phyloP scores from a whole-genome alignment of 1,140 invertebrate genomes.

The Tyrophagus putrescentiae region DNA sequence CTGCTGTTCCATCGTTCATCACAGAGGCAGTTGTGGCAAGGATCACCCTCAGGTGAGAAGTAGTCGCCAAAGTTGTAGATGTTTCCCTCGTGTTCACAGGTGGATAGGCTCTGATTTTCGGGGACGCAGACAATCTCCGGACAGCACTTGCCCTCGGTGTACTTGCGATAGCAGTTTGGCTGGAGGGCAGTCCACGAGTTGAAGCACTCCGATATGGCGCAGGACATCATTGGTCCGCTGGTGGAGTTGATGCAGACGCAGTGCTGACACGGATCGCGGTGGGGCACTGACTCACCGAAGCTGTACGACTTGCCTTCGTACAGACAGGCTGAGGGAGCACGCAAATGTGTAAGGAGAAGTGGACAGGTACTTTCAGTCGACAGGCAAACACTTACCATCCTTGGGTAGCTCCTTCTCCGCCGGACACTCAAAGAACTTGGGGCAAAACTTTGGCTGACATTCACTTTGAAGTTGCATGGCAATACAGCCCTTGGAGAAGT shows the following conservation, averaged over 20 bases:
- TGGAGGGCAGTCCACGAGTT: background rate
- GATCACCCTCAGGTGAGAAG: conserved; percentile 25
- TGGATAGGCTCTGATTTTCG: background rate
- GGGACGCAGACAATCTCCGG: background rate
- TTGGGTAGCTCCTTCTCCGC: background rate
- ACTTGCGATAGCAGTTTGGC: conserved; percentile 6
- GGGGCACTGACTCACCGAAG: background rate
- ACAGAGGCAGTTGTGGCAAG: conserved; percentile 24
- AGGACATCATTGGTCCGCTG: background rate
- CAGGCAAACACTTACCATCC: background rate
- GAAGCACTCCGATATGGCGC: background rate
- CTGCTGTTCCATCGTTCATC: conserved; percentile 23
- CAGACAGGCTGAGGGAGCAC: background rate
- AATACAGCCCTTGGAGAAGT: background rate
- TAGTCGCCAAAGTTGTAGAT: conserved; percentile 23
- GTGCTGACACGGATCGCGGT: background rate
- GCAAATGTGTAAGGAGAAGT: background rate
- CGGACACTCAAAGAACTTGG: conserved; percentile 4
- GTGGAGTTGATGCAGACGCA: conserved; percentile 1
- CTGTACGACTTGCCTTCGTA: background rate
- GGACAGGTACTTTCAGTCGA: background rate
- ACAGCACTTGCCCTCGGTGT: background rate
- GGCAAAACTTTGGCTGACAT: conserved; percentile 7
- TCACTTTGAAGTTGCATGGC: background rate
- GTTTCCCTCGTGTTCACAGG: conserved; percentile 21